A percentile compares a stretch with the other conserved stretches of the same genome.
phyloP scores from a whole-genome alignment of 2,113 vertebrate genomes.

The Pao palembangensis region DNA sequence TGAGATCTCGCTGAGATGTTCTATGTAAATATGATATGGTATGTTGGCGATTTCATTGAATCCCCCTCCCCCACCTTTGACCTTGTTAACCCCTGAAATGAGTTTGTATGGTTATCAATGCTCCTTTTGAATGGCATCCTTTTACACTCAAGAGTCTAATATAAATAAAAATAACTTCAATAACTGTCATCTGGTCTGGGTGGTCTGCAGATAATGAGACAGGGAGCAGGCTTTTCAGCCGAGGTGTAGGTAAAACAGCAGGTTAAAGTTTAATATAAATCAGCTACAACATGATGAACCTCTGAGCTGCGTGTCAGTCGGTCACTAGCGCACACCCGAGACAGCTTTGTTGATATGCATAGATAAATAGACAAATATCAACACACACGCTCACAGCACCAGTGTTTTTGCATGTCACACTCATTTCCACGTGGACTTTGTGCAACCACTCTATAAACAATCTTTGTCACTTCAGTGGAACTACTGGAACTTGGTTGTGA shows the following conservation, averaged over 20 bases:
- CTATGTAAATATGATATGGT: slow-evolving; percentile 69
- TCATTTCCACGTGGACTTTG: background rate
- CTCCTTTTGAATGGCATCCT: slow-evolving; percentile 82
- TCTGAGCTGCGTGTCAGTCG: slow-evolving; percentile 38
- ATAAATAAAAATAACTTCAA: slow-evolving; percentile 75
- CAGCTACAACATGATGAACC: slow-evolving; percentile 41
- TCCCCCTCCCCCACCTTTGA: slow-evolving; percentile 44
- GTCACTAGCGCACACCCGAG: slow-evolving; percentile 48
- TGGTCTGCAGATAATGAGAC: slow-evolving; percentile 4
- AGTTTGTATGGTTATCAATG: slow-evolving; percentile 78
- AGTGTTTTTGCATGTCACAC: slow-evolving; percentile 47
- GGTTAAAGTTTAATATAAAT: slow-evolving; percentile 67
- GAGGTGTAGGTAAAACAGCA: slow-evolving; percentile 48
- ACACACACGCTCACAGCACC: slow-evolving; percentile 39
- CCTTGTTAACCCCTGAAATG: slow-evolving; percentile 72
- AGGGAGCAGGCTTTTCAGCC: background rate
- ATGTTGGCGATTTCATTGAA: slow-evolving; percentile 70
- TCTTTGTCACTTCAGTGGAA: background rate
- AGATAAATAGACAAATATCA: slow-evolving; percentile 49
- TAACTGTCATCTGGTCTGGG: slow-evolving; percentile 47
- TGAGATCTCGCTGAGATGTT: slow-evolving; percentile 65
- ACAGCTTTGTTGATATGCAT: slow-evolving; percentile 62
- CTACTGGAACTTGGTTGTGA: background rate
- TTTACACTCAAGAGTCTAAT: slow-evolving; percentile 83
- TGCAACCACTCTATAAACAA: background rate